These are phyloP conservation scores for Plebejus argus DNA, from an alignment of 2,888 invertebrate genomes.

Conservation along the genomic window DNA sequence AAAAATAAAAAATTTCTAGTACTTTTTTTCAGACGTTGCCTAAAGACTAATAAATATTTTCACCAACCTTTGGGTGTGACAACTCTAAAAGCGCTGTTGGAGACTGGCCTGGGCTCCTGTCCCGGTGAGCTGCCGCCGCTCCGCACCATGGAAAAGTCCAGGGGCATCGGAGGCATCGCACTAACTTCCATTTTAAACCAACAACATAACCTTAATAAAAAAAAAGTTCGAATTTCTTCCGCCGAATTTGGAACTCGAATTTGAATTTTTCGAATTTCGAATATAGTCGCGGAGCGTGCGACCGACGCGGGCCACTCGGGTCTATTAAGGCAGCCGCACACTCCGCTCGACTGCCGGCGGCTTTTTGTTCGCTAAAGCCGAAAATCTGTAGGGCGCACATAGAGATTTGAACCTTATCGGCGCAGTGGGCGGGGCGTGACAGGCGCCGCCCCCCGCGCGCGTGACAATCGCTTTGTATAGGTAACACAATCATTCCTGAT, in stretches of 20 bases:
- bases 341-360: conserved; percentile 54
- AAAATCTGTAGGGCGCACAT: conserved; percentile 68
- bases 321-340: conserved; percentile 69
- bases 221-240: conserved; percentile 39
- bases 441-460: conserved; percentile 62
- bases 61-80: conserved; percentile 84
- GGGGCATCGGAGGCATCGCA: conserved; percentile 82
- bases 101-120: conserved; percentile 65
- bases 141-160: conserved; percentile 84
- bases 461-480: conserved; percentile 81
- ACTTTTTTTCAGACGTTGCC: background rate
- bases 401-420: conserved; percentile 77
- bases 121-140: conserved; percentile 66
- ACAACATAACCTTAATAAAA: conserved; percentile 44
- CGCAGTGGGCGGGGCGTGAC: conserved; percentile 64
- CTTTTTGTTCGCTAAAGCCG: conserved; percentile 68
- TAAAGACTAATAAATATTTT: background rate
- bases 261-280: conserved; percentile 42
- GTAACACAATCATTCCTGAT: conserved; percentile 81
- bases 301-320: conserved; percentile 65
- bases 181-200: conserved; percentile 80
- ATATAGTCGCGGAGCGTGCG: conserved; percentile 60
- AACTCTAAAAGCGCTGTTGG: conserved; percentile 83
- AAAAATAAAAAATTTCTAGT: background rate
- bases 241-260: conserved; percentile 35